Base-by-base conservation (phyloP, 2,113 vertebrate species). In the Gadus chalcogrammus region DNA sequence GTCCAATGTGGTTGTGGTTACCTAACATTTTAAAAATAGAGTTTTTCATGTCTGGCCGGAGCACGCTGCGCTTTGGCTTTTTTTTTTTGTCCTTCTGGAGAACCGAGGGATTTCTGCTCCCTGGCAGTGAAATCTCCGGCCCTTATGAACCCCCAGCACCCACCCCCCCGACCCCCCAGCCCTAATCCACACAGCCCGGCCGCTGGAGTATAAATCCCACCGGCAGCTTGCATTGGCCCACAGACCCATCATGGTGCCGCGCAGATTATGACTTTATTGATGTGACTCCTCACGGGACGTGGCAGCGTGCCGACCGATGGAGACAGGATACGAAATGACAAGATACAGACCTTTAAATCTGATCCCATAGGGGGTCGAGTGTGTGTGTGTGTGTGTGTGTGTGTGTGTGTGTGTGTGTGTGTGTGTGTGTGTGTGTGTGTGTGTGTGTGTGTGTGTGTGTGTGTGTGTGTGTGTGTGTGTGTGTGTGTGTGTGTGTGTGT, bases 171-270 rank as follows among this genome's bases (percentile, higher is more conserved):
- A 84, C 81, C 79, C 81, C 77, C 67, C 17, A 52, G 24, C 55
- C 24, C 20, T 90, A 90, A 90, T 91, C 88, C 83, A 87, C 77
- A 89, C 74, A 4, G 79, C 71, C 82, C 85, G 80, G 74, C 85
- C 80, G 83, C 76, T 81, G 66, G 74, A 73, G 65, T 75, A 76
- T 81, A 80, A 86, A 82, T 84, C 84, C 82, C 65, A 64, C 69
- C 67, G 31, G 9, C 71, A 69, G 71, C 72, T 73, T 77, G 68
- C 69, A 82, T 79, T 73, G 79, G 74, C 64, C 81, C 81, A 75
- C 81, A 62, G 12, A 59, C 76, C 79, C 68, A 74, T 78, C 70
- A 71, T 61, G 77, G 82, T 75, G 70, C 65, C 12, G 3, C 31
- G 20, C 48, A 82, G 82, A 85, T 84, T 81, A 79, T 71, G 68